A percentile compares a stretch with the other conserved stretches of the same genome.
Conservation (phyloP, 2,888 invertebrate species). For the Brachynemurus nebulosus region DNA sequence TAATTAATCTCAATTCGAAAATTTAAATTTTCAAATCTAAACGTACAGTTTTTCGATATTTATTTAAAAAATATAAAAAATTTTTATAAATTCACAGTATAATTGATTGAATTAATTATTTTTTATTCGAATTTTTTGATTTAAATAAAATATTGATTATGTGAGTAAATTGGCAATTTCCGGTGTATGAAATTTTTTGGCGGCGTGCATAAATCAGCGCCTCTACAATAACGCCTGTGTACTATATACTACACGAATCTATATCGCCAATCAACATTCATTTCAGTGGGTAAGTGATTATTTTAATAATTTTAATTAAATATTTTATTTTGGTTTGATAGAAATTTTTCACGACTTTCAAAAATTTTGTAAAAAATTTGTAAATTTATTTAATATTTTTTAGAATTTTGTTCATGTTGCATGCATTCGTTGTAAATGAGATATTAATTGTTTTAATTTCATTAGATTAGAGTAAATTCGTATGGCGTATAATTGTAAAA, state of each 20-base stretch:
- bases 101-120: too few species aligned
- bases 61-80: too few species aligned
- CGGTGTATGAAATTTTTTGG: slow-evolving; percentile 24
- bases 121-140: too few species aligned
- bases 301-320: slow-evolving; percentile 9
- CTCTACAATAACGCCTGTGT: slow-evolving; percentile 28
- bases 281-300: background rate
- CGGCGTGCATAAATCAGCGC: slow-evolving; percentile 26
- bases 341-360: slow-evolving; percentile 25
- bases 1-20: too few species aligned
- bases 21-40: too few species aligned
- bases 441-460: slow-evolving; percentile 26
- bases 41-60: too few species aligned
- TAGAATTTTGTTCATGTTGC: slow-evolving; percentile 19
- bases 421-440: slow-evolving; percentile 21
- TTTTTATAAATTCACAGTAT: too few species aligned
- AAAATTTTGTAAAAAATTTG: slow-evolving; percentile 28
- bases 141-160: slow-evolving; percentile 6
- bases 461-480: slow-evolving; percentile 21
- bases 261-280: background rate
- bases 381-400: slow-evolving; percentile 29
- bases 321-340: slow-evolving; percentile 29
- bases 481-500: slow-evolving; percentile 3
- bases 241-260: slow-evolving; percentile 12
- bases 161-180: slow-evolving; percentile 1